Percentiles rank a stretch among this genome's conserved stretches.
Conservation (phyloP, 2,888 invertebrate species). For the Meiosimyza decipiens region DNA sequence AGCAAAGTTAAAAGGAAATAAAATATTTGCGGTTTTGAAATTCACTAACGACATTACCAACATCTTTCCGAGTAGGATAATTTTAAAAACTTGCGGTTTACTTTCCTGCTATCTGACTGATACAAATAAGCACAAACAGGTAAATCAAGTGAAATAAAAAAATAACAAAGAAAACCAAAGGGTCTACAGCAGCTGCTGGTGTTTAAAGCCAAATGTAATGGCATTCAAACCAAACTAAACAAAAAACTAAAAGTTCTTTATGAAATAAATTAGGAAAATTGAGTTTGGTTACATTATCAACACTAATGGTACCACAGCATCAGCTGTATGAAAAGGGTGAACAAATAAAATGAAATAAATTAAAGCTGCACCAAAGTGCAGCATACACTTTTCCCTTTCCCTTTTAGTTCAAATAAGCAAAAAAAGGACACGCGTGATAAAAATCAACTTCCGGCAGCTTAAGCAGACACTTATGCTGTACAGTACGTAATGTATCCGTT, state of each 20-base stretch:
- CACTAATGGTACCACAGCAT: conserved; percentile 8
- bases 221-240: background rate
- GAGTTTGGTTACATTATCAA: conserved; percentile 22
- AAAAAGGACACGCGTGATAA: conserved; percentile 26
- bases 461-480: background rate
- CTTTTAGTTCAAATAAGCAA: too few species aligned
- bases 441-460: conserved; percentile 32
- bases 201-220: conserved; percentile 1
- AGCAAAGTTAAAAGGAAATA: too few species aligned
- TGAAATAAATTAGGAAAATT: background rate
- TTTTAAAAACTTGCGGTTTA: too few species aligned
- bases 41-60: too few species aligned
- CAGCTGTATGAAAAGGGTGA: conserved; percentile 31
- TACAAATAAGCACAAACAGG: background rate
- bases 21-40: too few species aligned
- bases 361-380: conserved; percentile 41
- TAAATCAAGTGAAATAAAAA: background rate
- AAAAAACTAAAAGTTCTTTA: background rate
- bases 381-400: conserved; percentile 28
- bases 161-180: background rate
- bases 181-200: background rate
- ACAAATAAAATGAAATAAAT: conserved; percentile 38
- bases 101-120: too few species aligned
- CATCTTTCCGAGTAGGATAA: too few species aligned
- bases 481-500: background rate